Base-by-base conservation (phyloP, 2,113 vertebrate species). In the Macquaria ambigua region DNA sequence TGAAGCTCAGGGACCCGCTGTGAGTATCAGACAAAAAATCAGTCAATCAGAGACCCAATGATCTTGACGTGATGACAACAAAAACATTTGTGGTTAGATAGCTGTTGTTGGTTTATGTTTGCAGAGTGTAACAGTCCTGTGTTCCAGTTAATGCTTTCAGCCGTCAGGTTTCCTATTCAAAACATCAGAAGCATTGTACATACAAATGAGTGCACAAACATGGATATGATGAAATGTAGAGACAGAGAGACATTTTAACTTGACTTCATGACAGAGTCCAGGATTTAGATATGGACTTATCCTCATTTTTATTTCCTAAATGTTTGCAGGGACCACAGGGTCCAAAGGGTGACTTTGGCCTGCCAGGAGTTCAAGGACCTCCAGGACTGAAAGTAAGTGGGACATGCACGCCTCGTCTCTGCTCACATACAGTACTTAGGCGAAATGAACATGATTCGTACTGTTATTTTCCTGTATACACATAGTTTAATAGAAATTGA, bases 291-390 rank as follows among this genome's bases (percentile, higher is more conserved):
- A 15, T 55, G 6, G 15, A 14, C 14, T 34, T 70, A 25, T 25
- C 15, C 6, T 63, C 3, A 21, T 61, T 46, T 52, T 21, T 55
- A 23, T 85, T 72, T 63, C 2, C 21, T 74, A 4, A 56, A 61
- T 87, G 43, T 67, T 73, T 72, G 25, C 78, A 99, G 98, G 97
- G 97, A 1, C 96, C 96, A 0, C 94, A 21, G 69, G 97, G 98
- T 93, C 97, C 94, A 0, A 98, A 97, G 82, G 98, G 98, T 23
- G 96, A 97, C 76, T 73, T 55, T 5, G 98, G 98, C 0, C 80
- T 95, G 12, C 95, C 95, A 88, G 98, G 97, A 74, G 74, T 94
- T 46, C 95, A 91, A 55, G 98, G 98, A 84, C 93, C 92, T 92
- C 82, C 92, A 93, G 96, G 96, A 43, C 46, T 92, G 15, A 96